Conservation (phyloP, 2,113 vertebrate species). For the Nibea coibor region DNA sequence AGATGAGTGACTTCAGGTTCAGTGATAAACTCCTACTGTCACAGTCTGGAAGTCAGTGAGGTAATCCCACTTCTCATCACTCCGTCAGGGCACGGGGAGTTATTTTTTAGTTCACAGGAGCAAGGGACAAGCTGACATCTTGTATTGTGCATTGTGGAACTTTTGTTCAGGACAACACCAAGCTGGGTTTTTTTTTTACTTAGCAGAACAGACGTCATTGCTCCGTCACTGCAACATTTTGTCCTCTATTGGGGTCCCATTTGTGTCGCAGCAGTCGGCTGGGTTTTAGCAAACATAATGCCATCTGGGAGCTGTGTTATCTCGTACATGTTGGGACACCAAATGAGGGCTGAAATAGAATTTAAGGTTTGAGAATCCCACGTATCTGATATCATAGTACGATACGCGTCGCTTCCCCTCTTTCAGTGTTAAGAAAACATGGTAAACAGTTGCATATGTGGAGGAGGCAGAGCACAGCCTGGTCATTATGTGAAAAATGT, state of each 20-base stretch:
- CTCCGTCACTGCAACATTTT: constrained; percentile 11
- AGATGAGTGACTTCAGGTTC: constrained; percentile 42
- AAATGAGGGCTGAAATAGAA: constrained; percentile 44
- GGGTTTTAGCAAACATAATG: constrained; percentile 18
- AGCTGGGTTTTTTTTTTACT: constrained; percentile 4
- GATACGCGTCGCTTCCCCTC: neutral
- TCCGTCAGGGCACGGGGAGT: constrained; percentile 13
- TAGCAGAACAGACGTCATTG: constrained; percentile 6
- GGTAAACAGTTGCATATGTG: neutral
- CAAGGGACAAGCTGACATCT: constrained; percentile 42
- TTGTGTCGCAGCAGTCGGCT: constrained; percentile 8
- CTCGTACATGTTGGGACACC: constrained; percentile 33
- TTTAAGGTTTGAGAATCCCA: constrained; percentile 18
- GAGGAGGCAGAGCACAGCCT: neutral
- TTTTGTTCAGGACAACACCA: constrained; percentile 29
- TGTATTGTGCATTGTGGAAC: constrained; percentile 9
- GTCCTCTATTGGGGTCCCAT: constrained; percentile 9
- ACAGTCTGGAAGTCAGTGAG: constrained; percentile 35
- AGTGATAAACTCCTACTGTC: constrained; percentile 46
- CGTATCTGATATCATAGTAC: neutral
- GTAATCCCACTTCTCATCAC: constrained; percentile 35
- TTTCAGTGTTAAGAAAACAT: constrained; percentile 2
- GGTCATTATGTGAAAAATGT: constrained; percentile 18
- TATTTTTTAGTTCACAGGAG: neutral
- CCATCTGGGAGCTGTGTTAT: constrained; percentile 23